Conservation (phyloP, 2,888 invertebrate species). For the Eucera pruinosa region DNA sequence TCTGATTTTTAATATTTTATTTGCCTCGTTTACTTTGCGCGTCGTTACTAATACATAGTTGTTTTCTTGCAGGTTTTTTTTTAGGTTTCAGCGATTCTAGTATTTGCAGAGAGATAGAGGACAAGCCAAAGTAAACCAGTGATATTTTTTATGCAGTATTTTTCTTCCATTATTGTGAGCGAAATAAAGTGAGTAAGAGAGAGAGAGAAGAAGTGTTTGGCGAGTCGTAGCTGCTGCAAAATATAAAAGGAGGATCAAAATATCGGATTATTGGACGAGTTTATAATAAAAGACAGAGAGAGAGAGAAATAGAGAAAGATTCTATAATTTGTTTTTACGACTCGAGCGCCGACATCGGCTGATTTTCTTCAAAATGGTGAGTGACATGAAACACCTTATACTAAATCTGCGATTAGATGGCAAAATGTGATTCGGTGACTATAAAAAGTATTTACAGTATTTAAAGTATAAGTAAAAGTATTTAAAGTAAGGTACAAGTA, state of each 20-base stretch:
- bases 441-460: no score
- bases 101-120: slow-evolving; percentile 37
- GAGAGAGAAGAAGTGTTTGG: slow-evolving; percentile 11
- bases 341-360: slow-evolving; percentile 73
- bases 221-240: slow-evolving; percentile 1
- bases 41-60: neutral
- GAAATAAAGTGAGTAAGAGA: slow-evolving; percentile 18
- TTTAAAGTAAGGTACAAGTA: no score
- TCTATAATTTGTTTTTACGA: slow-evolving; percentile 45
- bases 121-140: slow-evolving; percentile 76
- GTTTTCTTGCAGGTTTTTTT: slow-evolving; percentile 37
- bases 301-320: slow-evolving; percentile 25
- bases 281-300: slow-evolving; percentile 7
- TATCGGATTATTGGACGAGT: neutral
- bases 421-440: no score
- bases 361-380: slow-evolving; percentile 78
- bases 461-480: no score
- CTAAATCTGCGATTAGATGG: no score
- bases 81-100: slow-evolving; percentile 30
- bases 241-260: neutral
- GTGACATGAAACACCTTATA: slow-evolving; percentile 56
- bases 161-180: slow-evolving; percentile 27
- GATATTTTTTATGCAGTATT: slow-evolving; percentile 70
- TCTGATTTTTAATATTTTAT: no score
- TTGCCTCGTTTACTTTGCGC: no score